phyloP scores from a whole-genome alignment of 2,888 invertebrate species.

The Catocala fraxini region DNA sequence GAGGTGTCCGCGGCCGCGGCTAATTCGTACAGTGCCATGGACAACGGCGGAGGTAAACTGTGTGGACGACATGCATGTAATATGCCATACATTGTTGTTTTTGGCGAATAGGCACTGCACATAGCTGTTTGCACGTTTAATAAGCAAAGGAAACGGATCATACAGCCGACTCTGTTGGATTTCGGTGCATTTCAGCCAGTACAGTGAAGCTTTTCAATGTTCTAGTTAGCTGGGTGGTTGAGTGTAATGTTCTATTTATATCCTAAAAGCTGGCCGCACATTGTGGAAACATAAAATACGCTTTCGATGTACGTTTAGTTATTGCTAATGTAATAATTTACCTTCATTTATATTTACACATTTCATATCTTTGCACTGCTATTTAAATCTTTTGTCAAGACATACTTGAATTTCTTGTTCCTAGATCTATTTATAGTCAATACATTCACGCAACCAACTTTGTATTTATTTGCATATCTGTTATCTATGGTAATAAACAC shows the following conservation, averaged over 20 bases:
- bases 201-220: conserved; percentile 55
- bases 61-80: conserved; percentile 76
- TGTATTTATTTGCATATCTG: conserved; percentile 37
- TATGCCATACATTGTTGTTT: conserved; percentile 60
- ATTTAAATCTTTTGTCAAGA: conserved; percentile 18
- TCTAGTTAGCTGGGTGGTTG: conserved; percentile 69
- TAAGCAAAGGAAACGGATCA: conserved; percentile 48
- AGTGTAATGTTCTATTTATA: conserved; percentile 80
- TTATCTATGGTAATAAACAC: conserved; percentile 30
- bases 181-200: conserved; percentile 57
- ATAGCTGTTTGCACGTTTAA: conserved; percentile 71
- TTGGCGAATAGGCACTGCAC: conserved; percentile 67
- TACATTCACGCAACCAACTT: conserved; percentile 21
- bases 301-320: conserved; percentile 47
- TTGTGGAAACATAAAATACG: conserved; percentile 53
- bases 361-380: conserved; percentile 22
- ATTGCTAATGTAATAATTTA: conserved; percentile 27
- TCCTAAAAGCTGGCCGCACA: conserved; percentile 66
- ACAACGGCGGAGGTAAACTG: conserved; percentile 84
- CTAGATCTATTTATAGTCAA: conserved; percentile 39
- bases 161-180: conserved; percentile 53
- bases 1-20: conserved; percentile 72
- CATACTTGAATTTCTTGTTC: conserved; percentile 21
- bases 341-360: conserved; percentile 22
- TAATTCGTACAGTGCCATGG: conserved; percentile 77